A percentile compares a stretch with the other conserved stretches of the same genome.
Evolutionary conservation across 2,113 vertebrate species (phyloP).

Genomic region (Proteles cristata): DNA sequence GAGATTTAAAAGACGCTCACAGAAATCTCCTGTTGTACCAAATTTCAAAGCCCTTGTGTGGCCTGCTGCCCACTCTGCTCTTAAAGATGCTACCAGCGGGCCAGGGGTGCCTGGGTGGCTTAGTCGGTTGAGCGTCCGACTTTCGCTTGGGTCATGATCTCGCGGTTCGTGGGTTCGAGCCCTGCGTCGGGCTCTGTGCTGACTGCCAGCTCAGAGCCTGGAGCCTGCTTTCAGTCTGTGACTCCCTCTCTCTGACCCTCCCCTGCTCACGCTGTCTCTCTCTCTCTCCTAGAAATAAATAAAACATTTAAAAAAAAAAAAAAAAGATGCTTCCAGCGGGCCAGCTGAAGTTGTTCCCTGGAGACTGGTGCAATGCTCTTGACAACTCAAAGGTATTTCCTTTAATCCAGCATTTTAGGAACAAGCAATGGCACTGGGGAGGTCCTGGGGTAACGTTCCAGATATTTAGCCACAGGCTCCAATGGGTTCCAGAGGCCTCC

Average conservation of each 20-base stretch:
- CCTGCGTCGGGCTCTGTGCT: no score
- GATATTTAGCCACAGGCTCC: conserved; percentile 24
- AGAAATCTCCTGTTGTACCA: not conserved
- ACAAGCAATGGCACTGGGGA: not conserved
- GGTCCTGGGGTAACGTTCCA: not conserved
- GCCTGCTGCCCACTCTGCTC: not conserved
- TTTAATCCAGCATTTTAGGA: not conserved
- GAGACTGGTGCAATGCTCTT: not conserved
- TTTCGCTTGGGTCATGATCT: no score
- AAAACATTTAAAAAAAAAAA: no score
- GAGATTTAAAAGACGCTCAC: not conserved
- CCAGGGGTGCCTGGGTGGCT: no score
- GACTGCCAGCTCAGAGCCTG: no score
- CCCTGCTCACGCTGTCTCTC: no score
- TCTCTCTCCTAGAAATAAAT: no score
- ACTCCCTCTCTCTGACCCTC: no score
- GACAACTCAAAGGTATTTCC: not conserved
- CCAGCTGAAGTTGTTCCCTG: not conserved
- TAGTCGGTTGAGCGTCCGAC: no score
- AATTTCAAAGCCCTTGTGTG: not conserved
- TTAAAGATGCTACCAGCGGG: not conserved
- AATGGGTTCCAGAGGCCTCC: not conserved
- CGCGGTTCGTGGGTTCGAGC: no score
- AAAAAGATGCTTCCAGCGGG: not conserved
- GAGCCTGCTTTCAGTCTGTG: no score